phyloP scores from a whole-genome alignment of 2,888 invertebrate genomes.

The Cheiracanthium punctorium region DNA sequence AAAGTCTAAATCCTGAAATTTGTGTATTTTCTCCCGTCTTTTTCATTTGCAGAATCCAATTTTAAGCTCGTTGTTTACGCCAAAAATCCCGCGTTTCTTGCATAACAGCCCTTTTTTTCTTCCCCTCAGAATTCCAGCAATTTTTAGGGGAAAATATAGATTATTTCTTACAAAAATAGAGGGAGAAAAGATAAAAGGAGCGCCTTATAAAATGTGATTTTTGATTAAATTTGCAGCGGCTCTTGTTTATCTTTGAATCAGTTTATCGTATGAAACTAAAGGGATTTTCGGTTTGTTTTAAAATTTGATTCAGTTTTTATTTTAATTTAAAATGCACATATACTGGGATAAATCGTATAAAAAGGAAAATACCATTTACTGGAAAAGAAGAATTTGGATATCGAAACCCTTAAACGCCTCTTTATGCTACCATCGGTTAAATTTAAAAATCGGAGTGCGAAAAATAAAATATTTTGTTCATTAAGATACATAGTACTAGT shows the following conservation, averaged over 20 bases:
- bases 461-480: too few species aligned
- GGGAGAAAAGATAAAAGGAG: neutral
- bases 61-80: neutral
- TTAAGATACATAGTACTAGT: too few species aligned
- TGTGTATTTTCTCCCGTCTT: neutral
- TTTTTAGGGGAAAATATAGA: neutral
- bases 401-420: too few species aligned
- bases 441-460: too few species aligned
- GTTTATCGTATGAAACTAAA: neutral
- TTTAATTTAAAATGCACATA: neutral
- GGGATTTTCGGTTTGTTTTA: neutral
- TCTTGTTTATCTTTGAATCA: neutral
- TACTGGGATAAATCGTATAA: neutral
- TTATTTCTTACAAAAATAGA: neutral
- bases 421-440: too few species aligned
- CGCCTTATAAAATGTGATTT: neutral
- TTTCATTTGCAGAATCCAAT: conserved; percentile 6
- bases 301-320: neutral
- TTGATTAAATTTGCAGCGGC: neutral
- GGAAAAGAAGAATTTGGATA: too few species aligned
- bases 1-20: conserved; percentile 5
- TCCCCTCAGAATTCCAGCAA: neutral
- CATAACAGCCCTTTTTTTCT: neutral
- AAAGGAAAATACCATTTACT: too few species aligned
- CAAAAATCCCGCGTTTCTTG: neutral